Conservation (phyloP, 2,888 invertebrate species). For the Rhodophaea formosa region DNA sequence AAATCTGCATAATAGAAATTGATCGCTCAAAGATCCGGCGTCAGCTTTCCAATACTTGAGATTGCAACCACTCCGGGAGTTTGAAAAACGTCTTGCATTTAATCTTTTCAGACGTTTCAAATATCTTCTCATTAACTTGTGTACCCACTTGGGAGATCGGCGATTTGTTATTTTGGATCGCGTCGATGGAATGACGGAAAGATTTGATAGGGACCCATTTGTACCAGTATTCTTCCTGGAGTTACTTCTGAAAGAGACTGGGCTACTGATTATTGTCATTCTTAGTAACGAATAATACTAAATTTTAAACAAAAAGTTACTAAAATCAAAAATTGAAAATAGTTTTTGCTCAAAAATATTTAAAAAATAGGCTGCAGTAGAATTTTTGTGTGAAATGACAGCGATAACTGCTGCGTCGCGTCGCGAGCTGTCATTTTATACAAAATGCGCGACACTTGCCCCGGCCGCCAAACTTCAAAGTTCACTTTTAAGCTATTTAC, state of each 20-base stretch:
- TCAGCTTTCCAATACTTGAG: slow-evolving; percentile 41
- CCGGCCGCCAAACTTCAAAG: no score
- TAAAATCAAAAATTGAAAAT: no score
- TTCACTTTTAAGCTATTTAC: no score
- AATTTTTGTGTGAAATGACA: no score
- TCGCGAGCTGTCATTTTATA: no score
- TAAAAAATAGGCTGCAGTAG: no score
- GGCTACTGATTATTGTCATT: neutral
- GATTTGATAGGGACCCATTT: slow-evolving; percentile 50
- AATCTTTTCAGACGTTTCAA: slow-evolving; percentile 74
- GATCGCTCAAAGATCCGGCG: slow-evolving; percentile 41
- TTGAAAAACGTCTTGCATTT: slow-evolving; percentile 70
- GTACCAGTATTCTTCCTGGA: slow-evolving; percentile 41
- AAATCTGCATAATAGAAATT: slow-evolving; percentile 26
- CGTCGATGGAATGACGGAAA: slow-evolving; percentile 67
- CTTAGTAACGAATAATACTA: no score
- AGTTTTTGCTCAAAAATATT: no score
- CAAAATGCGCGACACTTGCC: no score
- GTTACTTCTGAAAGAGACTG: slow-evolving; percentile 36
- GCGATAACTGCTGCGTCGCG: no score
- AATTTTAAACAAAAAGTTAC: no score
- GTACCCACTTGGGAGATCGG: slow-evolving; percentile 71
- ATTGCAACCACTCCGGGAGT: slow-evolving; percentile 38
- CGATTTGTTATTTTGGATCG: slow-evolving; percentile 69
- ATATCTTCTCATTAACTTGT: slow-evolving; percentile 77